These are phyloP conservation scores for Pyrrhura leucotis DNA, from an alignment of 2,797 vertebrate species.

Conservation along the genomic window DNA sequence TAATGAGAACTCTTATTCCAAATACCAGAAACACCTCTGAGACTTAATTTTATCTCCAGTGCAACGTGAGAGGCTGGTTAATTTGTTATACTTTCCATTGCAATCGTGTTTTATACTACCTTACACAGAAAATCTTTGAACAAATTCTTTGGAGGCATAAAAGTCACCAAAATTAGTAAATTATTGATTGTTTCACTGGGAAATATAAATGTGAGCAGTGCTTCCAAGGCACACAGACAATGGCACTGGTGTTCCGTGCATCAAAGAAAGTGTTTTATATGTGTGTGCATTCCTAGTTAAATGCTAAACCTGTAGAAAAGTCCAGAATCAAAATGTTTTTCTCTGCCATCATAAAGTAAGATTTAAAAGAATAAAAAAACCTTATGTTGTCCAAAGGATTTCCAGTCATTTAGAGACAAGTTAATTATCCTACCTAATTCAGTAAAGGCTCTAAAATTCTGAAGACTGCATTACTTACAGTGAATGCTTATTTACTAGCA, in stretches of 20 bases:
- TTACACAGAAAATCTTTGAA: conserved; percentile 8
- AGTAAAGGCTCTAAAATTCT: background rate
- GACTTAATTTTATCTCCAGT: conserved; percentile 6
- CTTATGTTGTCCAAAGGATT: background rate
- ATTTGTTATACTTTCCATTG: background rate
- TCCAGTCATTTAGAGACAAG: background rate
- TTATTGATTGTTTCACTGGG: background rate
- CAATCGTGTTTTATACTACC: background rate
- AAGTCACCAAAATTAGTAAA: conserved; percentile 11
- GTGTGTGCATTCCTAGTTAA: background rate
- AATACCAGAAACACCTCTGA: conserved; percentile 33
- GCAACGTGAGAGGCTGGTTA: background rate
- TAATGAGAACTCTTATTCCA: conserved; percentile 20
- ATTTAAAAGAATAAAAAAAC: background rate
- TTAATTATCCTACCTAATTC: background rate
- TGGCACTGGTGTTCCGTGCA: background rate
- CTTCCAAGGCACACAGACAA: background rate
- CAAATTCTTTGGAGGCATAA: background rate
- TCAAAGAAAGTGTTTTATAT: background rate
- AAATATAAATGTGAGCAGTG: background rate
- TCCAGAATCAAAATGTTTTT: background rate
- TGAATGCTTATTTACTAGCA: background rate
- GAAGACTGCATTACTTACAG: background rate
- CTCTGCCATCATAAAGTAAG: background rate
- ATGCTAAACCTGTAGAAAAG: background rate